These are phyloP conservation scores for Pipistrellus pipistrellus DNA, from an alignment of 2,797 vertebrate species.

Conservation along the genomic window DNA sequence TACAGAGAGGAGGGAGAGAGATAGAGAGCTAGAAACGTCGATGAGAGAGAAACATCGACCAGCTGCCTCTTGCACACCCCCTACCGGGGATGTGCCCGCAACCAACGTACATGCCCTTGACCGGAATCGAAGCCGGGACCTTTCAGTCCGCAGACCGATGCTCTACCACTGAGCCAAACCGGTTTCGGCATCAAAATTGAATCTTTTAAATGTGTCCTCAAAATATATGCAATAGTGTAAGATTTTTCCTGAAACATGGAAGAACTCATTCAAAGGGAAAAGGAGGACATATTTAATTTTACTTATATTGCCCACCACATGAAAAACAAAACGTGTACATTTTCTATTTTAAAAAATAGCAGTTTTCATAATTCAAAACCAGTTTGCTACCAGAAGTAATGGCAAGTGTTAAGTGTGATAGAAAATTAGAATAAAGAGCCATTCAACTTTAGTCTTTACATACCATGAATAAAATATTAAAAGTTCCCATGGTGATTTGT, in stretches of 20 bases:
- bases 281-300: constrained; percentile 81
- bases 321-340: constrained; percentile 80
- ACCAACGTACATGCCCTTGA: no score
- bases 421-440: no score
- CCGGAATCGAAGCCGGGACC: no score
- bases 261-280: constrained; percentile 89
- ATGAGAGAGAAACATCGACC: no score
- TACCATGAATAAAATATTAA: constrained; percentile 85
- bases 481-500: constrained; percentile 88
- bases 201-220: constrained; percentile 88
- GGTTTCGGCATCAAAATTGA: constrained; percentile 77
- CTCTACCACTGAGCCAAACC: no score
- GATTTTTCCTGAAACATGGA: constrained; percentile 93
- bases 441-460: constrained; percentile 84
- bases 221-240: constrained; percentile 93
- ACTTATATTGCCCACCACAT: constrained; percentile 77
- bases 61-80: no score
- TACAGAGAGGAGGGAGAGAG: no score
- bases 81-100: no score
- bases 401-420: no score
- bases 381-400: constrained; percentile 63
- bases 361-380: constrained; percentile 81
- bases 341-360: constrained; percentile 72
- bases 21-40: no score
- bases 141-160: no score